Base-by-base conservation (phyloP, 2,113 vertebrate genomes). In the Amphilophus citrinellus region DNA sequence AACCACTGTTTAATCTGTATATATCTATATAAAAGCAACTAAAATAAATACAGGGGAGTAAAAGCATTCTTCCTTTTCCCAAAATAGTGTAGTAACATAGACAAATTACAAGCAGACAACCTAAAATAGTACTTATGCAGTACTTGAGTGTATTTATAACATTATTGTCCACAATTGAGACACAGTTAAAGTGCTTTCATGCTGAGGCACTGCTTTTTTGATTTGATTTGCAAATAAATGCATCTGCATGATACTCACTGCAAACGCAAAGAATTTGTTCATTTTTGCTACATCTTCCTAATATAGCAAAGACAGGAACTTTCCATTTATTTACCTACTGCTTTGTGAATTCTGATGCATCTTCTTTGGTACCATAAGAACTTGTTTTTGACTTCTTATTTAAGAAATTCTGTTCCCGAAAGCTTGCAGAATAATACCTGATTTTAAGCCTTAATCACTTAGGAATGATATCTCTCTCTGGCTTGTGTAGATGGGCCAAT, bases 401-500 rank as follows among this genome's bases (percentile, higher is more conserved):
- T 13, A 53, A 47, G 27, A 61, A 61, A n/a, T 77, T 77, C 58
- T 77, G 76, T 32, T 50, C 11, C 4, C 42, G 15, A 27, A 61
- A 8, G 10, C 42, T 20, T 77, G n/a, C 17, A 53, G 6, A 20
- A 71, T 32, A 13, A 20, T 71, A 42, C 42, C 22, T 20, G 66
- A 50, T 50, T 71, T 50, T 71, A 50, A 53, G 66, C 17, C 20
- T 53, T 0, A 53, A 0, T 53, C 30, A 8, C 30, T 53, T 32
- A 32, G 30, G 24, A 73, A 73, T 73, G 17, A 7, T 10, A 58
- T 42, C 22, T 80, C 22, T 80, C 30, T 39, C 22, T 50, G 37
- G 61, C 18, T 15, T 42, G 1, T 42, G 27, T 61, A 79, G 91
- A 85, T 37, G 60, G 65, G 22, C 32, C 75, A 22, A 83, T 90